Base-by-base conservation (phyloP, 2,888 invertebrate species). In the Cyrtodaria siliqua region DNA sequence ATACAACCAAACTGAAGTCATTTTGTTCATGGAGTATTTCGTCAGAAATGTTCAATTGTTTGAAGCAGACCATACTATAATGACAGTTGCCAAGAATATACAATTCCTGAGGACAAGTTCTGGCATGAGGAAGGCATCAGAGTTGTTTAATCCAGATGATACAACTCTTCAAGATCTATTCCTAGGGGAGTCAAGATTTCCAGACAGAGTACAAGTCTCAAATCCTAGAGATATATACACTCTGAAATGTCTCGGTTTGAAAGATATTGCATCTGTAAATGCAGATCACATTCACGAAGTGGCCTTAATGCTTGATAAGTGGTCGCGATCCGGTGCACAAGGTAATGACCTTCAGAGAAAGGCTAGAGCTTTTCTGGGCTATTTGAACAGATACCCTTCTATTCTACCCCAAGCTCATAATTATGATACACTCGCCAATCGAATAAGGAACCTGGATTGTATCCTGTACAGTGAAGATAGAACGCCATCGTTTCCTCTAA, bases 21-120 rank as follows among this genome's bases (percentile, higher is more conserved):
- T 62, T 2, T 42, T 23, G 1, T 49, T 83, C 12, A 80, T 83
- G 78, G 9, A 44, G n/a, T 73, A 66, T 56, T 56, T 82, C 23
- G n/a, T 76, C 14, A 42, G 56, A 16, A 73, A 71, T 14, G 24
- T 69, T 20, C 0, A 29, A 2, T 3, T 29, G n/a, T 70, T 67
- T 27, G 52, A 76, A 2, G 16, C 12, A 18, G 44, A 56, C 26
- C 2, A 33, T 1, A 12, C 12, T 1, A 33, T 80, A 14, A 50
- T 74, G n/a, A 12, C 56, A 12, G n/a, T 59, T 26, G 63, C 69
- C n/a, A 63, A 44, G n/a, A 20, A 61, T 9, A 24, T 77, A n/a
- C 23, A 42, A 4, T 82, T 79, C 59, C 53, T 82, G n/a, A 60
- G 29, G 12, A 47, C 18, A 9, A 29, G 63, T 20, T 12, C 9